phyloP scores from a whole-genome alignment of 2,888 invertebrate genomes.

The Aspidiotus rigidus region DNA sequence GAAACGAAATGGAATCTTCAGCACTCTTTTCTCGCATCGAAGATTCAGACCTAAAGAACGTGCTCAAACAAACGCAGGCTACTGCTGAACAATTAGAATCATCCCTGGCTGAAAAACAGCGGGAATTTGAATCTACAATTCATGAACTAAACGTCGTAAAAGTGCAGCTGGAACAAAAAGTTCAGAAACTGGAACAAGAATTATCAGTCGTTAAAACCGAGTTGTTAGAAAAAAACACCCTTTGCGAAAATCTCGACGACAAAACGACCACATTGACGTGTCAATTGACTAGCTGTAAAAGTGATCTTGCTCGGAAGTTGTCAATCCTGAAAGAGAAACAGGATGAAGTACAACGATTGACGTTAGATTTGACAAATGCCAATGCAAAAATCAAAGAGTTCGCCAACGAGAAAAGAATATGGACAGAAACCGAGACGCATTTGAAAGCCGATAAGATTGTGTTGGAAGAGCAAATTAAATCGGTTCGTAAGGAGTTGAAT shows the following conservation, averaged over 20 bases:
- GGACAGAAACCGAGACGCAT: constrained; percentile 16
- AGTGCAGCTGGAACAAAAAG: neutral
- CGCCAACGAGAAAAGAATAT: constrained; percentile 10
- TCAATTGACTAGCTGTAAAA: neutral
- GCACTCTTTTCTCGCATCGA: neutral
- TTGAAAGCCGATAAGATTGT: constrained; percentile 28
- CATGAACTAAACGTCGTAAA: neutral
- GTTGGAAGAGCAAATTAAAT: constrained; percentile 20
- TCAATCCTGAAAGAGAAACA: neutral
- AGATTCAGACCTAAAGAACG: neutral
- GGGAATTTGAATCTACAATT: constrained; percentile 18
- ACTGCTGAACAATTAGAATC: constrained; percentile 15
- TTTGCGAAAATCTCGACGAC: neutral
- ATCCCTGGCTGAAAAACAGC: constrained; percentile 15
- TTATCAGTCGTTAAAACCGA: neutral
- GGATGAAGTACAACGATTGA: neutral
- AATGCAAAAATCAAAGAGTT: constrained; percentile 5
- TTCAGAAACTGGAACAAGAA: neutral
- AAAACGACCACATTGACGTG: neutral
- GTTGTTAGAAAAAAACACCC: neutral
- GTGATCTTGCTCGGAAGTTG: neutral
- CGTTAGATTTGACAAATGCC: neutral
- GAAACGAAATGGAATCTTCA: constrained; percentile 6
- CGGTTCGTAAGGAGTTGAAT: constrained; percentile 20
- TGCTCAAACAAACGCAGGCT: constrained; percentile 5